Base-by-base conservation (phyloP, 2,888 invertebrate genomes). In the Campaea margaritaria region DNA sequence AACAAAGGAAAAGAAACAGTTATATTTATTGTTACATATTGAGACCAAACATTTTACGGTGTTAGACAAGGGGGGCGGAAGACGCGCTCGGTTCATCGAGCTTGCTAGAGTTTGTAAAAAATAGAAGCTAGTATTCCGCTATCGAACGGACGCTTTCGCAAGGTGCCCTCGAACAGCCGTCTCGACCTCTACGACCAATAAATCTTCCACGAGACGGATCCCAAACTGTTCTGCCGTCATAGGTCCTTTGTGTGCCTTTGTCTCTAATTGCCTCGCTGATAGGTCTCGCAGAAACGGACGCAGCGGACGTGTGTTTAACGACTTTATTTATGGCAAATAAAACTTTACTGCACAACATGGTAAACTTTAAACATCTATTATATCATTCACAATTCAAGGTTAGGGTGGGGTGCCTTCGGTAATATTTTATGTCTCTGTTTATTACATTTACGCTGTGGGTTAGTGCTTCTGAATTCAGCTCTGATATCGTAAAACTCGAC, bases 281-380 rank as follows among this genome's bases (percentile, higher is more conserved):
- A 79, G 73, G 64, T 68, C 73, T 66, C 62, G 72, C 74, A 66
- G 62, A 72, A 79, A 75, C 72, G 73, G 73, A 71, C 74, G 66
- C 58, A 62, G 60, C 58, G 67, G 72, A 73, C 72, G 67, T 65
- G 67, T 60, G 67, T 79, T 81, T 81, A 76, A 85, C 78, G 77
- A 77, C 74, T 78, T 55, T 77, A 81, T 85, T 84, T 83, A 86
- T 82, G 78, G 78, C 78, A 76, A 81, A 85, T 82, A 82, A 83
- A 79, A 76, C 64, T 75, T 76, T 74, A 72, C 76, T 75, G 74
- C 73, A 72, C 69, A 67, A 62, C 67, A 62, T 60, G 67, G 61
- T 69, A 67, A 66, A 69, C 67, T 65, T 69, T 64, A 64, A 67
- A 65, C 62, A 70, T 59, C 67, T 60, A 70, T 72, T 77, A 74